phyloP scores from a whole-genome alignment of 2,113 vertebrate genomes.

The Serinus canaria region DNA sequence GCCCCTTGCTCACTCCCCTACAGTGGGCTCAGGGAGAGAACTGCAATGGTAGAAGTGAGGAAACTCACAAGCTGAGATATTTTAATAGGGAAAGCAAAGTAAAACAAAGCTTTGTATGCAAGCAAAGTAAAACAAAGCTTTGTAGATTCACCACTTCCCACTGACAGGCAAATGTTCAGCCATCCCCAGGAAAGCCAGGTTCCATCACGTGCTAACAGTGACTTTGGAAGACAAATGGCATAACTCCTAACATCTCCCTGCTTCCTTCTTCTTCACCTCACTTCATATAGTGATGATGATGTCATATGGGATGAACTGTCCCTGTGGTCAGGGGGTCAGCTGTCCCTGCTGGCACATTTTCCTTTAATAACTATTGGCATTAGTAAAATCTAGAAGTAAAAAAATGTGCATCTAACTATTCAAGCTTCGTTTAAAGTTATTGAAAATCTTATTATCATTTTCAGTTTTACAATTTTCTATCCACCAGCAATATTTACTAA shows the following conservation, averaged over 20 bases:
- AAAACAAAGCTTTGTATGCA: background rate
- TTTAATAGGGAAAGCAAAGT: background rate
- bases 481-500: background rate
- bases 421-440: background rate
- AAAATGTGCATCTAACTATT: background rate
- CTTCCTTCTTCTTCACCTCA: background rate
- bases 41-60: background rate
- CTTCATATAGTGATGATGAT: background rate
- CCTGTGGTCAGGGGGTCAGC: background rate
- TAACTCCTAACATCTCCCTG: too few species aligned
- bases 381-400: background rate
- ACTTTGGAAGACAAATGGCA: background rate
- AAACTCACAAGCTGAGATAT: background rate
- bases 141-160: background rate
- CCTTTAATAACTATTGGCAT: background rate
- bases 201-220: background rate
- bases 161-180: background rate
- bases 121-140: background rate
- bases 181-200: accelerated
- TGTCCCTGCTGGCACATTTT: background rate
- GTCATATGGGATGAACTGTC: background rate
- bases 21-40: background rate
- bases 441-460: background rate
- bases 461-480: background rate
- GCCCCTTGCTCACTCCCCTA: background rate